A percentile compares a stretch with the other conserved stretches of the same genome.
These are phyloP conservation scores for Eulimnadia texana DNA, from an alignment of 1,140 invertebrate genomes.

Conservation along the genomic window DNA sequence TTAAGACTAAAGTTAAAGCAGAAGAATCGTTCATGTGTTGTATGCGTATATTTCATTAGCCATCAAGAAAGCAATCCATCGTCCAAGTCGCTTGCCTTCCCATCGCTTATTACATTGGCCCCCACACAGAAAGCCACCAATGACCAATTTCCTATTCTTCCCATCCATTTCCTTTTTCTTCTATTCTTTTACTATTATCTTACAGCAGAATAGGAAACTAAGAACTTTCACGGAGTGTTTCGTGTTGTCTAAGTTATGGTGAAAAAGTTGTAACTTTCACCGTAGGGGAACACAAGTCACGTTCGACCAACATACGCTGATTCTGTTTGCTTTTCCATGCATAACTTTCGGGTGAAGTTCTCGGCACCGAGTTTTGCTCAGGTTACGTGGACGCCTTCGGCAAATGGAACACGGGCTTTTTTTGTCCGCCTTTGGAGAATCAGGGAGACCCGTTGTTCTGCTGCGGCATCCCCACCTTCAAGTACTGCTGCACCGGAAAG, in stretches of 20 bases:
- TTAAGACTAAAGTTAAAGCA: too few species aligned
- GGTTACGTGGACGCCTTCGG: conserved; percentile 31
- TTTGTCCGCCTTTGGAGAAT: conserved; percentile 31
- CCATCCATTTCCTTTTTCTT: too few species aligned
- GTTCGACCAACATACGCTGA: too few species aligned
- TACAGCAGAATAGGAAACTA: too few species aligned
- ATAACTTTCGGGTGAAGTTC: too few species aligned
- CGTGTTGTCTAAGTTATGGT: too few species aligned
- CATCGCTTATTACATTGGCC: not conserved
- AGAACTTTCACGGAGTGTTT: too few species aligned
- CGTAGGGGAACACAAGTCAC: too few species aligned
- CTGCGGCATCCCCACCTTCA: conserved; percentile 30
- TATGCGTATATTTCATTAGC: not conserved
- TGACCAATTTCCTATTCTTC: not conserved
- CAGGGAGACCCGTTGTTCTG: conserved; percentile 28
- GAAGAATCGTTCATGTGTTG: not conserved
- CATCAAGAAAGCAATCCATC: not conserved
- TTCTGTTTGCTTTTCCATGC: too few species aligned
- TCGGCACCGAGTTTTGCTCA: conserved; percentile 31
- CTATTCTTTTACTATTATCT: too few species aligned
- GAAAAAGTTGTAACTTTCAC: too few species aligned
- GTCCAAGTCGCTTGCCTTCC: not conserved
- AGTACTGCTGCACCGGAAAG: conserved; percentile 30
- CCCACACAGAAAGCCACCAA: not conserved
- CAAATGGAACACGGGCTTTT: conserved; percentile 35